phyloP scores from a whole-genome alignment of 2,888 invertebrate genomes.

The Vanessa cardui region DNA sequence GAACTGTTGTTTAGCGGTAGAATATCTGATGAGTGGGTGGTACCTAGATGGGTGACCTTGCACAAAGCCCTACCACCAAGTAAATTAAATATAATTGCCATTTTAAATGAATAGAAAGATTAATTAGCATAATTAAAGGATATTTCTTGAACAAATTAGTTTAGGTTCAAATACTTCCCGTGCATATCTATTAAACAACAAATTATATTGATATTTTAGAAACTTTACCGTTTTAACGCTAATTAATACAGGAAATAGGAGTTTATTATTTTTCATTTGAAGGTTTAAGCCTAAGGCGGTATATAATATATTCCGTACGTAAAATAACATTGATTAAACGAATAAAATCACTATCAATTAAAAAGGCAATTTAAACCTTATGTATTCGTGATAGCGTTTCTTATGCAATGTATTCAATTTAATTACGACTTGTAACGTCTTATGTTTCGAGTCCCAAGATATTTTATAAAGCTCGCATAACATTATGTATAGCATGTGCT shows the following conservation, averaged over 20 bases:
- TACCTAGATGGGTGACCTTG: too few relatives aligned
- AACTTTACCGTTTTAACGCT: slow-evolving; percentile 17
- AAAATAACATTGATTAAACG: slow-evolving; percentile 9
- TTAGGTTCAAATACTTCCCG: too few relatives aligned
- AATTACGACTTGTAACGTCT: neutral
- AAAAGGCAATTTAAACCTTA: neutral
- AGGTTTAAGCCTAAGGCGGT: slow-evolving; percentile 17
- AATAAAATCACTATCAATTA: neutral
- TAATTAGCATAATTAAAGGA: too few relatives aligned
- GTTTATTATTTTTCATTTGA: slow-evolving; percentile 21
- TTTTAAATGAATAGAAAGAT: too few relatives aligned
- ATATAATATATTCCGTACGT: slow-evolving; percentile 4
- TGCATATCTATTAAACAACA: too few relatives aligned
- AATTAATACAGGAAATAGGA: slow-evolving; percentile 22
- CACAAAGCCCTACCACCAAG: too few relatives aligned
- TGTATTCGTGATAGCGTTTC: neutral
- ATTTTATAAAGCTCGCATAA: neutral
- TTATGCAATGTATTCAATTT: neutral
- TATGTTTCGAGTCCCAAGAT: neutral
- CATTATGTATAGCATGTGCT: too few relatives aligned
- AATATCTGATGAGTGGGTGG: too few relatives aligned
- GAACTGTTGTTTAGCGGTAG: too few relatives aligned
- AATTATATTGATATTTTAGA: slow-evolving; percentile 10
- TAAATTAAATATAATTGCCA: too few relatives aligned
- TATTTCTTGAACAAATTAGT: too few relatives aligned